These are phyloP conservation scores for Aurelia sp. DNA, from an alignment of 30 jellyfish, hydroid and myxozoan species.

Conservation along the genomic window DNA sequence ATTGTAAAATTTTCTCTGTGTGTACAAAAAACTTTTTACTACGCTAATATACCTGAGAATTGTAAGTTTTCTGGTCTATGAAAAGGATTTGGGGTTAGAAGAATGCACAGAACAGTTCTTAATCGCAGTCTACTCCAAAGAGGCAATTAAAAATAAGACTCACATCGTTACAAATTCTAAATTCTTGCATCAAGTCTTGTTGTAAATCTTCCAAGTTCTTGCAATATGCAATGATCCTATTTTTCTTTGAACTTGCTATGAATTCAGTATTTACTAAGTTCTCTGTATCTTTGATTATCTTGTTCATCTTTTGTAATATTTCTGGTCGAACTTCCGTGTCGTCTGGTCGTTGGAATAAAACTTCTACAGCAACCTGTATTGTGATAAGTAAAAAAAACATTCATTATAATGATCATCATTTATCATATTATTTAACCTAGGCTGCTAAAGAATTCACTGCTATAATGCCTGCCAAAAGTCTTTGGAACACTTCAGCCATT, in stretches of 20 bases:
- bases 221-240: constrained; percentile 47
- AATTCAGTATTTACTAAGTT: constrained; percentile 64
- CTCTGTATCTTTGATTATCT: constrained; percentile 58
- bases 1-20: too few species aligned
- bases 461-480: too few species aligned
- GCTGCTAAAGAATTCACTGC: too few species aligned
- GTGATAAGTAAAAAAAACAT: too few species aligned
- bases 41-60: too few species aligned
- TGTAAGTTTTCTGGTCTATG: too few species aligned
- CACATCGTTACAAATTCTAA: constrained; percentile 41
- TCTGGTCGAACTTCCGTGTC: constrained; percentile 71
- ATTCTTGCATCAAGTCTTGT: constrained; percentile 45
- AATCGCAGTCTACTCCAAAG: background rate
- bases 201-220: constrained; percentile 45
- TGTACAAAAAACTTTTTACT: too few species aligned
- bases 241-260: constrained; percentile 45
- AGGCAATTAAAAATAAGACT: background rate
- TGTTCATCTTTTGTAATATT: constrained; percentile 45
- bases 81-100: too few species aligned
- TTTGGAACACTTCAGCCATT: too few species aligned
- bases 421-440: too few species aligned
- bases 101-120: too few species aligned
- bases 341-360: constrained; percentile 62
- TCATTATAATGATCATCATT: too few species aligned
- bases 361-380: constrained; percentile 74